Base-by-base conservation (phyloP, 2,113 vertebrate species). In the Lampris incognitus region DNA sequence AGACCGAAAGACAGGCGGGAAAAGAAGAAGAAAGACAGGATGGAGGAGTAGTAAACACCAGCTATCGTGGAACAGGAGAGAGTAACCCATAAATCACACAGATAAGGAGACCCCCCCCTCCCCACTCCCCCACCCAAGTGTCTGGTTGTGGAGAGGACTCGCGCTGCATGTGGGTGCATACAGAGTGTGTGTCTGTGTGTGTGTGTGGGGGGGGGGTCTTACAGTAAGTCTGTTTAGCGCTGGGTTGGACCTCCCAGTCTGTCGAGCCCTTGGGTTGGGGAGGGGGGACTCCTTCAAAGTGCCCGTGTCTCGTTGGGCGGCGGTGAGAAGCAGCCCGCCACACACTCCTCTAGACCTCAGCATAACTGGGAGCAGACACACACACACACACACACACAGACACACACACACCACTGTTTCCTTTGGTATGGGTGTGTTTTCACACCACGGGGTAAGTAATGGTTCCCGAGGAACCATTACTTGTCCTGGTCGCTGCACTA, bases 171-270 rank as follows among this genome's bases (percentile, higher is more conserved):
- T 38, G 68, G 82, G 83, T 80, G 74, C 76, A 24, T 24, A 24
- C 24, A 24, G 24, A 24, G 86, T 86, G 38, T 9, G 9, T 41
- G 59, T 11, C 1, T 36, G 38, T 40, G 68, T 81, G 59, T 74
- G 78, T 57, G 70, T 86, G 38, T 54, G n/a, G 49, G 13, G 8
- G 37, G 63, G 1, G 36, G 2, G 85, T 69, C 74, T 85, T 82
- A 63, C 76, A 85, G 62, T 72, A 46, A 66, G 80, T 85, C 83
- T 83, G 56, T 74, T 84, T 75, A 82, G 60, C 39, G 59, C 78
- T 72, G 54, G 81, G 75, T 68, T n/a, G 78, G 89, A 91, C 90
- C 91, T 91, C 91, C 88, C 90, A 90, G 60, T 65, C 76, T 44
- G 91, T 77, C n/a, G 10, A 87, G 74, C 86, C 86, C 85, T 78